A percentile compares a stretch with the other conserved stretches of the same genome.
Conservation (phyloP, 2,888 invertebrate genomes). For the Euplexia lucipara region DNA sequence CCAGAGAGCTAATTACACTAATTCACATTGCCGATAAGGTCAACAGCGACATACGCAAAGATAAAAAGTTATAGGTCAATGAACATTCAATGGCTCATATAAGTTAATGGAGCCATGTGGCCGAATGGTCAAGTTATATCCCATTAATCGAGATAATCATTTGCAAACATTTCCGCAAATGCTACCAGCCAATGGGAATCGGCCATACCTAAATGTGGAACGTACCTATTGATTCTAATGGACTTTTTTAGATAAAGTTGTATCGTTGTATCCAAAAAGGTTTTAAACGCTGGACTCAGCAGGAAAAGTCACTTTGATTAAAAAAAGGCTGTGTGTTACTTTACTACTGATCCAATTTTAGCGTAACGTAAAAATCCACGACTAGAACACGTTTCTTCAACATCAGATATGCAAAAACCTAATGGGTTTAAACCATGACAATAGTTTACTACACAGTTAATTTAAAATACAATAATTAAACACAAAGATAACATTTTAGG, state of each 20-base stretch:
- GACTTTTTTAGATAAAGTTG: constrained; percentile 26
- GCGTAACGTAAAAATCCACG: neutral
- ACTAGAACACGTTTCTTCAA: neutral
- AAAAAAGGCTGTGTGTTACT: constrained; percentile 9
- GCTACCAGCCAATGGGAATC: constrained; percentile 17
- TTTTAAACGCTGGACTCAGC: constrained; percentile 6
- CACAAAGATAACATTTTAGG: no score
- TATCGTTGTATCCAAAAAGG: constrained; percentile 14
- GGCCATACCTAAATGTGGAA: constrained; percentile 23
- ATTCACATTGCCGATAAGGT: constrained; percentile 31
- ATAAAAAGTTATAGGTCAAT: constrained; percentile 52
- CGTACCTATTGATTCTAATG: constrained; percentile 46
- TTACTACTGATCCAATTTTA: neutral
- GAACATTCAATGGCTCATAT: constrained; percentile 49
- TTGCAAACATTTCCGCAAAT: constrained; percentile 51
- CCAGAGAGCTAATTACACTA: constrained; percentile 16
- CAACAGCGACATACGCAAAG: constrained; percentile 29
- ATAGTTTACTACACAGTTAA: no score
- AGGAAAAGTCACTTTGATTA: constrained; percentile 1
- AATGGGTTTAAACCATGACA: no score
- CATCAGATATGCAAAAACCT: neutral
- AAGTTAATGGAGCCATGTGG: constrained; percentile 58
- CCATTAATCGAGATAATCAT: constrained; percentile 54
- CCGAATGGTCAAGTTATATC: constrained; percentile 49
- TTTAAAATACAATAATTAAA: no score